Evolutionary conservation across 2,113 vertebrate genomes (phyloP).

Genomic region (Urocynchramus pylzowi): DNA sequence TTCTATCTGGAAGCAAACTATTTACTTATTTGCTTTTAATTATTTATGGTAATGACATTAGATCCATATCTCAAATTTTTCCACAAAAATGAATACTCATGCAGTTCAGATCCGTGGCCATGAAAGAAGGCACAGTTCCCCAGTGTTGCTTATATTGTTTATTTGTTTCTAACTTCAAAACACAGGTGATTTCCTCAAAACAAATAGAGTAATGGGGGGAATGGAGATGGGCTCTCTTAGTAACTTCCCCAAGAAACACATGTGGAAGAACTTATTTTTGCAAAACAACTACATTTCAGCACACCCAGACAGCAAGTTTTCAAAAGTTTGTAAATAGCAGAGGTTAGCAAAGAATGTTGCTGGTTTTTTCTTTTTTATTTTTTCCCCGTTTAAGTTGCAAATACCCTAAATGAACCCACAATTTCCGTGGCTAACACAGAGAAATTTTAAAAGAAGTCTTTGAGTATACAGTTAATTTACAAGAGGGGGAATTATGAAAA

Average conservation of each 20-base stretch:
- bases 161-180: conserved; percentile 64
- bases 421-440: not conserved
- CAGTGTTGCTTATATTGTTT: conserved; percentile 42
- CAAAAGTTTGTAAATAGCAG: not conserved
- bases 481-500: not conserved
- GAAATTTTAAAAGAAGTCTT: not conserved
- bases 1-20: not conserved
- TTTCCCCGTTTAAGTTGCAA: not conserved
- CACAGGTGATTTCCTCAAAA: conserved; percentile 53
- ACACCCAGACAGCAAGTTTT: not conserved
- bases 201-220: conserved; percentile 19
- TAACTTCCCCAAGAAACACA: conserved; percentile 40
- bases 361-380: fast-evolving
- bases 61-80: not conserved
- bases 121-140: conserved; percentile 52
- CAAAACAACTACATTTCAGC: not conserved
- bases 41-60: conserved; percentile 51
- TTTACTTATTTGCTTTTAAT: conserved; percentile 42
- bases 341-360: not conserved
- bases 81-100: conserved; percentile 2
- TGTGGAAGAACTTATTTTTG: conserved; percentile 5
- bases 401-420: not conserved
- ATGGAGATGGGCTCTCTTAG: not conserved
- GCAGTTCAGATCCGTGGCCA: not conserved
- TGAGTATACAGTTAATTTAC: not conserved